These are phyloP conservation scores for Onchidella celtica DNA, from an alignment of 2,888 invertebrate genomes.

Conservation along the genomic window DNA sequence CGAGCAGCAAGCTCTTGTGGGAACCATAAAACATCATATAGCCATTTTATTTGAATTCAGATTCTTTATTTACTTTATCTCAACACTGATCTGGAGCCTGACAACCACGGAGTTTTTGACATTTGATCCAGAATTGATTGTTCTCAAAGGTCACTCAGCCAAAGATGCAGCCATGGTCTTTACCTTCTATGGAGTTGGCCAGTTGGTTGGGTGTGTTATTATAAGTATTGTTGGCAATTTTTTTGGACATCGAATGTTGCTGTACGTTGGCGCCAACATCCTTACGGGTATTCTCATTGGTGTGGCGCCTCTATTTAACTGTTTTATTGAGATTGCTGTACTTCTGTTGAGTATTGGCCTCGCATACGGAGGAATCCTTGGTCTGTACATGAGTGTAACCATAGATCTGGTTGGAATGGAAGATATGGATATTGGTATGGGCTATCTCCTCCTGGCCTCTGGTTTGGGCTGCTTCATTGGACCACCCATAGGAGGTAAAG, in stretches of 20 bases:
- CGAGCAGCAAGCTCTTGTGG: background rate
- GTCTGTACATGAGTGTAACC: constrained; percentile 69
- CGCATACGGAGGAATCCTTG: constrained; percentile 67
- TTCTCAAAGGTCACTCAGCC: constrained; percentile 57
- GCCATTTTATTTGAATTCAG: constrained; percentile 54
- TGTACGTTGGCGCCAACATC: constrained; percentile 64
- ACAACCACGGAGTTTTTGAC: constrained; percentile 60
- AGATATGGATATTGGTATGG: constrained; percentile 66
- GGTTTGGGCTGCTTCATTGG: constrained; percentile 69
- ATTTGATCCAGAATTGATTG: constrained; percentile 65
- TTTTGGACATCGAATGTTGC: constrained; percentile 56
- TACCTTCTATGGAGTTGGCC: constrained; percentile 62
- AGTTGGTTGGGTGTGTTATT: constrained; percentile 65
- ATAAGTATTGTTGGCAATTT: constrained; percentile 69
- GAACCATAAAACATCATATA: constrained; percentile 40
- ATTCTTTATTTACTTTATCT: constrained; percentile 68
- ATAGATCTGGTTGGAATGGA: constrained; percentile 67
- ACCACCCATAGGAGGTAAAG: constrained; percentile 67
- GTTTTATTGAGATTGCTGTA: constrained; percentile 43
- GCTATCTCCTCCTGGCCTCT: constrained; percentile 71
- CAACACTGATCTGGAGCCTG: constrained; percentile 70
- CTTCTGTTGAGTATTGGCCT: constrained; percentile 59
- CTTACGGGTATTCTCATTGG: constrained; percentile 58
- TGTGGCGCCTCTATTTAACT: constrained; percentile 53
- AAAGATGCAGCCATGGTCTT: constrained; percentile 61